These are phyloP conservation scores for Micromys minutus DNA, from an alignment of 2,113 vertebrate species.

Conservation along the genomic window DNA sequence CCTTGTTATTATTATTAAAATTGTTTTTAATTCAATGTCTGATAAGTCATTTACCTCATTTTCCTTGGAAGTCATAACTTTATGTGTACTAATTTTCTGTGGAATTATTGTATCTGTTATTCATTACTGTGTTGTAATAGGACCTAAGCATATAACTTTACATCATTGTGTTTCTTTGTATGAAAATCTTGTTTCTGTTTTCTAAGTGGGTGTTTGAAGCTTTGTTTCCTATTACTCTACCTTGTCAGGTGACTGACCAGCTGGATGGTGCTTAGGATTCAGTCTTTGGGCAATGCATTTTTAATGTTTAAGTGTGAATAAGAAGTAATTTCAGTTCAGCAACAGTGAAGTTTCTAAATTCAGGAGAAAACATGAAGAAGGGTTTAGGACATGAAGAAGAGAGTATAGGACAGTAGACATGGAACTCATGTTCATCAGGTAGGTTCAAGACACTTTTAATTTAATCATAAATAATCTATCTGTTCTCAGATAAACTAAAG, in stretches of 20 bases:
- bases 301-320: background rate
- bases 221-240: background rate
- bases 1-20: background rate
- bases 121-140: background rate
- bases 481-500: constrained; percentile 7
- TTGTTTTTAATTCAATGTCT: background rate
- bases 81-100: background rate
- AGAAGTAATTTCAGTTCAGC: background rate
- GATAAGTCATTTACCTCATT: background rate
- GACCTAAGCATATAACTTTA: background rate
- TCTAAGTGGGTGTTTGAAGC: background rate
- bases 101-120: background rate
- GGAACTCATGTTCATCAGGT: background rate
- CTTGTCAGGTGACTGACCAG: background rate
- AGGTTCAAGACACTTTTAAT: background rate
- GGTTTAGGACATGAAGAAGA: background rate
- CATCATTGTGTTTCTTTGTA: background rate
- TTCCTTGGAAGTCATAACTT: background rate
- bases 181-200: background rate
- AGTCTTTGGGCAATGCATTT: background rate
- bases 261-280: background rate
- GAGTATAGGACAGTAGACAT: background rate
- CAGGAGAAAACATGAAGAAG: background rate
- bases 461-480: background rate
- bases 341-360: background rate